A percentile compares a stretch with the other conserved stretches of the same genome.
phyloP scores from a whole-genome alignment of 2,888 invertebrate genomes.

The Podabrus alpinus region DNA sequence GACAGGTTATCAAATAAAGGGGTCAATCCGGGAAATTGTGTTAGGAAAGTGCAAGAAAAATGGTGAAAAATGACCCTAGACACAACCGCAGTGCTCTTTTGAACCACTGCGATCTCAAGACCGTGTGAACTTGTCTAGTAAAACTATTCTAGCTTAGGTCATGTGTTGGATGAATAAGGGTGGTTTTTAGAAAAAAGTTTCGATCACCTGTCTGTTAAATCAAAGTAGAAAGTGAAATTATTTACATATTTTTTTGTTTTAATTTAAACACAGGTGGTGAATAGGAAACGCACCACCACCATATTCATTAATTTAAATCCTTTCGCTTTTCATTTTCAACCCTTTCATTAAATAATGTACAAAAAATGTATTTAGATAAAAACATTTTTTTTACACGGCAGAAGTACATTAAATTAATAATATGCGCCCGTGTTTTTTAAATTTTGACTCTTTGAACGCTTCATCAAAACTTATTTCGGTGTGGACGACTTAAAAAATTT shows the following conservation, averaged over 20 bases:
- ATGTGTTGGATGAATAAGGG: conserved; percentile 33
- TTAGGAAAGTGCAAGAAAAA: neutral
- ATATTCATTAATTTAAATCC: neutral
- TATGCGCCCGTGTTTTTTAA: neutral
- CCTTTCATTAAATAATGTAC: neutral
- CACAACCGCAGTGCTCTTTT: conserved; percentile 18
- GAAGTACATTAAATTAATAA: neutral
- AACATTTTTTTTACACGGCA: neutral
- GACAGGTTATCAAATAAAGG: neutral
- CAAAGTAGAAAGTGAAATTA: conserved; percentile 33
- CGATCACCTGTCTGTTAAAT: conserved; percentile 26
- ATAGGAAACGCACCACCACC: neutral
- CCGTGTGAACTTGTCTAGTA: conserved; percentile 37
- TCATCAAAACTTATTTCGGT: conserved; percentile 24
- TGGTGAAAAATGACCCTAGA: conserved; percentile 1
- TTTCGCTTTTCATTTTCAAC: conserved; percentile 7
- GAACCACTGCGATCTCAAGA: conserved; percentile 29
- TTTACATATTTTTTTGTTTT: conserved; percentile 30
- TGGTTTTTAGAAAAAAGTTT: conserved; percentile 35
- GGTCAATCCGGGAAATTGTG: neutral
- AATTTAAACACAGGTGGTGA: conserved; percentile 29
- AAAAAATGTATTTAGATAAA: neutral
- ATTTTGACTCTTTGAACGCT: neutral
- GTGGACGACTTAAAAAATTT: conserved; percentile 24
- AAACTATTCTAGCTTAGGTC: conserved; percentile 31